These are phyloP conservation scores for Gambusia holbrooki DNA, from an alignment of 2,113 vertebrate genomes.

Conservation along the genomic window DNA sequence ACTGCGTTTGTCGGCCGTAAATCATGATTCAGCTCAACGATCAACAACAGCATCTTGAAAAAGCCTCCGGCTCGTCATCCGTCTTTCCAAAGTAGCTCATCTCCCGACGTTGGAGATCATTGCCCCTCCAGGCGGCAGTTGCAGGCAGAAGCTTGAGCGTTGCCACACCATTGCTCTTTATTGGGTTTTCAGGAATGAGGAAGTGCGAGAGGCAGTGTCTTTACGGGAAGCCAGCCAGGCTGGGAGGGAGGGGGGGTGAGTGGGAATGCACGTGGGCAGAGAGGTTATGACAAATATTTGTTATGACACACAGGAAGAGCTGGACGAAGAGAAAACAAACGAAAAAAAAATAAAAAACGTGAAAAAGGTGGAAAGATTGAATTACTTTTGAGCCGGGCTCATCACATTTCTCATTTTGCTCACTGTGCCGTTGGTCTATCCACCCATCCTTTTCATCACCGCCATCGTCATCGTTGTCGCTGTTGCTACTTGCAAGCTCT, in stretches of 20 bases:
- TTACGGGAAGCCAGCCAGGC: constrained; percentile 70
- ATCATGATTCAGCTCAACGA: constrained; percentile 3
- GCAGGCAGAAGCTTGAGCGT: constrained; percentile 59
- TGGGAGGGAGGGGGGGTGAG: constrained; percentile 57
- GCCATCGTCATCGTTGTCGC: background rate
- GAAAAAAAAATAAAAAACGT: constrained; percentile 22
- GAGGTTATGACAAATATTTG: constrained; percentile 73
- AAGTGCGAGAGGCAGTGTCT: constrained; percentile 70
- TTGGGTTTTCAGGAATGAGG: constrained; percentile 76
- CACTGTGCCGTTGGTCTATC: constrained; percentile 5
- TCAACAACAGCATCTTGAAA: background rate
- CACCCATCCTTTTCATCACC: constrained; percentile 9
- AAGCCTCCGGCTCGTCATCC: background rate
- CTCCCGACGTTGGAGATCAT: constrained; percentile 2
- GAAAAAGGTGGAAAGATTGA: constrained; percentile 57
- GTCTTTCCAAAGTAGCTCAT: background rate
- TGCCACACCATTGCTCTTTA: constrained; percentile 72
- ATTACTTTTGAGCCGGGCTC: constrained; percentile 46
- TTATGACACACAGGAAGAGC: constrained; percentile 55
- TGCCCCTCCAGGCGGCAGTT: background rate
- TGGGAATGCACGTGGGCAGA: constrained; percentile 62
- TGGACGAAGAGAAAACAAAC: constrained; percentile 3
- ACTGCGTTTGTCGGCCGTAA: background rate
- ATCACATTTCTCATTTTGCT: constrained; percentile 38
- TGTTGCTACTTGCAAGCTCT: constrained; percentile 46